These are phyloP conservation scores for Chunga burmeisteri DNA, from an alignment of 2,113 vertebrate species.

Conservation along the genomic window DNA sequence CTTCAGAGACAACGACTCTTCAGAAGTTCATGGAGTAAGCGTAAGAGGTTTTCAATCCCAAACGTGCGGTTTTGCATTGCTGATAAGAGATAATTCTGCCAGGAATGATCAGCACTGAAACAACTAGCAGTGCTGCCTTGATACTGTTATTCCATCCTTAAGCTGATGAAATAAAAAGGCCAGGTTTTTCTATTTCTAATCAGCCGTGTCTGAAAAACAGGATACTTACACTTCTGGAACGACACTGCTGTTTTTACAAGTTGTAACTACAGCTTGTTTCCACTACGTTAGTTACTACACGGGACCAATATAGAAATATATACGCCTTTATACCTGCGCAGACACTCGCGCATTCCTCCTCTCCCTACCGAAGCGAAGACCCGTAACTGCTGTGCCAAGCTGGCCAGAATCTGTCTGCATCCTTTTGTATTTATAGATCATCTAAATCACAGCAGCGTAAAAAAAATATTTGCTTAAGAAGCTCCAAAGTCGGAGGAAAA, in stretches of 20 bases:
- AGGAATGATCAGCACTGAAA: not conserved
- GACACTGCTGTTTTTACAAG: not conserved
- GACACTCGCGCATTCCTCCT: rapidly evolving
- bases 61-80: not conserved
- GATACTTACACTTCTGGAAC: constrained; percentile 25
- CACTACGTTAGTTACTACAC: not conserved
- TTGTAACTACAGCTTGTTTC: not conserved
- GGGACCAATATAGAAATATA: not conserved
- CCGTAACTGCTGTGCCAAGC: not conserved
- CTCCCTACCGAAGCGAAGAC: not conserved
- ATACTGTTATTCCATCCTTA: not conserved
- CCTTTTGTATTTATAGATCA: not conserved
- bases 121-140: not conserved
- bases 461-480: not conserved
- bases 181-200: constrained; percentile 26
- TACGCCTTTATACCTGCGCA: not conserved
- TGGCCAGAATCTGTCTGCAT: not conserved
- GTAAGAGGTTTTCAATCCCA: constrained; percentile 5
- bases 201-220: constrained; percentile 15
- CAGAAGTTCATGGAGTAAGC: not conserved
- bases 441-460: not conserved
- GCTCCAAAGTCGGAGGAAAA: not conserved
- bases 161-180: not conserved
- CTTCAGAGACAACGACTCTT: not conserved
- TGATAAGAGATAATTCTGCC: constrained; percentile 27